Evolutionary conservation across 2,888 invertebrate genomes (phyloP), one percentile per base, ranked within the genome.

Genomic region (Steinernema carpocapsae): DNA sequence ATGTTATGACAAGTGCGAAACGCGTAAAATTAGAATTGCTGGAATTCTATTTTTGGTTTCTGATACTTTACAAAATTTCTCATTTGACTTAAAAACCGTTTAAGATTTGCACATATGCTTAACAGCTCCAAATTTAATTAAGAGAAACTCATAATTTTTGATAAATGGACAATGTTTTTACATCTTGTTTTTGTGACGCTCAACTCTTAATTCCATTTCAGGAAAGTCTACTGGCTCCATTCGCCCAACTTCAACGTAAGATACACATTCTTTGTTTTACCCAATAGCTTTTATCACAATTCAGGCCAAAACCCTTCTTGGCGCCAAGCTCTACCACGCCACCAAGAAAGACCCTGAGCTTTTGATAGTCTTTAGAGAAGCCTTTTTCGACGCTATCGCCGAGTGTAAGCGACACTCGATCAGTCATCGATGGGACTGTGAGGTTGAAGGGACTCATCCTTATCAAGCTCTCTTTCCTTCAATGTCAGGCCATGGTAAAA

Each of bases 181-280:
- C 12, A n/a, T 10, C 12, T n/a, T 51, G 10, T 51, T 51, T 56
- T 56, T 51, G n/a, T 51, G 10, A n/a, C 19, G 48, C 6, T 19
- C 14, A 48, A 48, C 17, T 2, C 14, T 4, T 48, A 1, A 10
- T 17, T n/a, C 4, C 4, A 10, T 26, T 64, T 64, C 14, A 64
- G 64, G 64, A 64, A 64, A 32, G 64, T 64, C 32, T 64, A 64
- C 64, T 64, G 64, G 64, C 64, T 64, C 37, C 22, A 64, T 17
- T 64, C 64, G 6, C 64, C 64, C 17, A 1, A 6, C 29, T 64
- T 64, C 24, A 24, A 52, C 24, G 52, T 52, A 52, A 52, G 52
- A 12, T 2, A 3, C 37, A 37, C n/a, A n/a, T n/a, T 52, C 52
- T 12, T 14, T 48, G 10, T 52, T 3, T 52, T 52, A 22, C 10